phyloP scores from a whole-genome alignment of 1,140 invertebrate genomes.

The Drosophila pseudoananassae region DNA sequence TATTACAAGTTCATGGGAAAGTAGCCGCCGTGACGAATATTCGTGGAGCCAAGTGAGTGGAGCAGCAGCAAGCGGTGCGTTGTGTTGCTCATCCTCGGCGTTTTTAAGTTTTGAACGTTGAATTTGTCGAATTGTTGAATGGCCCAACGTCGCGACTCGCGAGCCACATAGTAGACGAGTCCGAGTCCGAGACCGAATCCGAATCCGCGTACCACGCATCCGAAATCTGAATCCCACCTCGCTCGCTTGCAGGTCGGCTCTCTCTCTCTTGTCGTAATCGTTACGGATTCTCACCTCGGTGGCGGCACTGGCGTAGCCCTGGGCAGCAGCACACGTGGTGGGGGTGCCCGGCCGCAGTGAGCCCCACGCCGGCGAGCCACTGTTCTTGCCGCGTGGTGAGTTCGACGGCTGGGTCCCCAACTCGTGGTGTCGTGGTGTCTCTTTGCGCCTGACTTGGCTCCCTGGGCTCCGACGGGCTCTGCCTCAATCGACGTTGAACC shows the following conservation, averaged over 20 bases:
- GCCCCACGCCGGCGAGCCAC: conserved; percentile 23
- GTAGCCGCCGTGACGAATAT: conserved; percentile 46
- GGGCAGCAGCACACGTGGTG: conserved; percentile 27
- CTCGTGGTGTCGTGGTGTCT: conserved; percentile 20
- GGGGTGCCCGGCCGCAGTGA: neutral
- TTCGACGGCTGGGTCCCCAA: conserved; percentile 20
- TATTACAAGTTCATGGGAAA: conserved; percentile 80
- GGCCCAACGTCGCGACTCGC: conserved; percentile 29
- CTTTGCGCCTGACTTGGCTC: conserved; percentile 11
- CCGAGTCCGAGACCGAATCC: too few species aligned
- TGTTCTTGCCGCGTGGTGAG: conserved; percentile 42
- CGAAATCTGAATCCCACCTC: conserved; percentile 18
- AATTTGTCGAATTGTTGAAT: conserved; percentile 34
- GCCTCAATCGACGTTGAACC: conserved; percentile 48
- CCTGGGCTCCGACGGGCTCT: neutral
- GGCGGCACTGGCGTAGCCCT: conserved; percentile 35
- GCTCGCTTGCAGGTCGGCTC: conserved; percentile 22
- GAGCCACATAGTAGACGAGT: conserved; percentile 44
- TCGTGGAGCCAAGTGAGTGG: conserved; percentile 69
- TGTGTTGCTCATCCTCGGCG: conserved; percentile 3
- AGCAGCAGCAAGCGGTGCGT: neutral
- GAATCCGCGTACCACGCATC: conserved; percentile 9
- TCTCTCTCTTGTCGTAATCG: conserved; percentile 1
- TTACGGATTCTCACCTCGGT: neutral
- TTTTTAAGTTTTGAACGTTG: conserved; percentile 33